phyloP scores from a whole-genome alignment of 1,140 invertebrate species.

The Probaryconus sp. region DNA sequence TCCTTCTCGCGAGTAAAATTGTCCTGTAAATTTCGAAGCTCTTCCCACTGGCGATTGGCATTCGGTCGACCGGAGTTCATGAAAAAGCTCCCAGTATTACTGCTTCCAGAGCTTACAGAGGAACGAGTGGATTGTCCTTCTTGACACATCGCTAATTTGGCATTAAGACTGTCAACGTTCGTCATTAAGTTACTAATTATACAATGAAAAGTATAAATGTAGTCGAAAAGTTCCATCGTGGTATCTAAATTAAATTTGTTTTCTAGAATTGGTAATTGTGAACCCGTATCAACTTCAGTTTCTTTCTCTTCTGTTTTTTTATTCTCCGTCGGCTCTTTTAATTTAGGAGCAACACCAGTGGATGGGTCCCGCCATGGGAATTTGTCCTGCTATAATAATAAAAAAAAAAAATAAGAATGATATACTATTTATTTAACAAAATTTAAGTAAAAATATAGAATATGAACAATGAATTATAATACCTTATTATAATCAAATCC shows the following conservation, averaged over 20 bases:
- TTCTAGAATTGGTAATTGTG: conserved; percentile 50
- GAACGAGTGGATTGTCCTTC: conserved; percentile 70
- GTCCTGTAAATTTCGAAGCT: conserved; percentile 86
- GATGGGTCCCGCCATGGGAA: conserved; percentile 77
- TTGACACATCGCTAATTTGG: conserved; percentile 80
- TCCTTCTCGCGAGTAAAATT: conserved; percentile 88
- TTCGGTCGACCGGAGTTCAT: conserved; percentile 77
- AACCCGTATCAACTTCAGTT: conserved; percentile 31
- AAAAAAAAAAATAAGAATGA: conserved; percentile 7
- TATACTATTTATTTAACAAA: no score
- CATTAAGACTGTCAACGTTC: conserved; percentile 86
- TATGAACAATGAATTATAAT: conserved; percentile 17
- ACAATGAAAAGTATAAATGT: conserved; percentile 88
- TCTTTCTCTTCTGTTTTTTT: conserved; percentile 39
- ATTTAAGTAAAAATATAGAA: conserved; percentile 36
- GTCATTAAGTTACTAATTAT: conserved; percentile 92
- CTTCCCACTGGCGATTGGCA: conserved; percentile 83
- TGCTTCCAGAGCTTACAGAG: conserved; percentile 45
- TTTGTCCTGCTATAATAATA: conserved; percentile 73
- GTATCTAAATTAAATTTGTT: conserved; percentile 83
- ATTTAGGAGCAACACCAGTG: conserved; percentile 52
- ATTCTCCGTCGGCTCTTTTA: conserved; percentile 6
- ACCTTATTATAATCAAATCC: conserved; percentile 89
- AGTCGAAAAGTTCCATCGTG: conserved; percentile 87
- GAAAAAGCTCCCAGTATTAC: conserved; percentile 67